Evolutionary conservation across 2,113 vertebrate species (phyloP), one percentile per base, ranked within the genome.

Genomic region (Cynoglossus semilaevis): DNA sequence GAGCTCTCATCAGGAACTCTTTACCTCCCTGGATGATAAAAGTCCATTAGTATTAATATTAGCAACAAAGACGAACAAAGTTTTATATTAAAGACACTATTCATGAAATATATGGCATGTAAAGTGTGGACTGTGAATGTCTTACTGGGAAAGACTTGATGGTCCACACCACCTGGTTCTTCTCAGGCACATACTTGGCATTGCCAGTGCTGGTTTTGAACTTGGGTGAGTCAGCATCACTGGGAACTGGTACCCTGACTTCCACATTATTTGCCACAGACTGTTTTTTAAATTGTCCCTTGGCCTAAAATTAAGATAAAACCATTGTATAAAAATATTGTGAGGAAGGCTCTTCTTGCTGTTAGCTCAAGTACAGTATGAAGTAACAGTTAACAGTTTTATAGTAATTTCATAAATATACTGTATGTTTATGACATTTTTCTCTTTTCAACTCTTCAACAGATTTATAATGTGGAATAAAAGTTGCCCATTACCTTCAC

Each of bases 271-370:
- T 98, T 70, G 96, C 96, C 70, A 97, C 95, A 0, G 96, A 98
- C 61, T 97, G 96, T 81, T 96, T 96, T 90, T 98, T 98, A 84
- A 98, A 98, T 63, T 98, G 96, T 0, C 94, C 94, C 80, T 98
- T 98, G 42, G 95, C 96, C 96, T 98, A 34, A 15, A 81, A 69
- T 69, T 4, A 59, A 0, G 78, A 59, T 9, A 61, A 29, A 4
- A 67, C 35, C 9, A 55, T 41, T 11, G 18, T 15, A 18, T 2
- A 12, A 41, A 11, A 18, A 40, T 38, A 0, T 1, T 17, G n/a
- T 38, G n/a, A n/a, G n/a, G 10, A 29, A 15, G 43, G 12, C n/a
- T 4, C 37, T 3, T 1, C 14, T 15, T 14, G 16, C 44, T 6
- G 29, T 51, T 13, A 34, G 17, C 1, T 40, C n/a, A n/a, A n/a